phyloP scores from a whole-genome alignment of 2,797 vertebrate species.

The Pitangus sulphuratus region DNA sequence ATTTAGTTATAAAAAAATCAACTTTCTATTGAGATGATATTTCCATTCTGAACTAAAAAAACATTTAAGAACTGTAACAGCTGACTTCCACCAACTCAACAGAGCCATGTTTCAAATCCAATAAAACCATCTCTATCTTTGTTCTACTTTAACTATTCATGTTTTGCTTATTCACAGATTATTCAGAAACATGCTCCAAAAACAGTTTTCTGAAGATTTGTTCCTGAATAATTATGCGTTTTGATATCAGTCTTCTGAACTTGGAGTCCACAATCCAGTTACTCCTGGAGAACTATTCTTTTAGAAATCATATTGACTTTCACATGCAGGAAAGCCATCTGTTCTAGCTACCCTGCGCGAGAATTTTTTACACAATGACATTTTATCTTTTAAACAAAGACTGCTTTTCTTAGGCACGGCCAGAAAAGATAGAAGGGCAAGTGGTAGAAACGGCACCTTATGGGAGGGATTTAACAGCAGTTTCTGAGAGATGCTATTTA shows the following conservation, averaged over 20 bases:
- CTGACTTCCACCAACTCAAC: neutral
- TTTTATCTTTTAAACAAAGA: neutral
- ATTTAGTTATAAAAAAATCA: neutral
- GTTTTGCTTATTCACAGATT: neutral
- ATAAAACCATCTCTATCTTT: neutral
- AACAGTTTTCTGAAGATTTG: neutral
- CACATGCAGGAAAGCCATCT: neutral
- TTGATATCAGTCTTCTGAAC: neutral
- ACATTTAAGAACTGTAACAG: neutral
- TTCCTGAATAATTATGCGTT: neutral
- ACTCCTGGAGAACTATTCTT: neutral
- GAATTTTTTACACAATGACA: neutral
- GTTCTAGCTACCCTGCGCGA: neutral
- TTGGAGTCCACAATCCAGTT: neutral
- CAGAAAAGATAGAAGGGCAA: neutral
- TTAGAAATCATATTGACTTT: neutral
- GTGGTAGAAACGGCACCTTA: neutral
- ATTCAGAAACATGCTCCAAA: neutral
- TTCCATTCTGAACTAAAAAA: neutral
- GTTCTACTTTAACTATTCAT: neutral
- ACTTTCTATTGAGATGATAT: neutral
- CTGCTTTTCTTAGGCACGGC: neutral
- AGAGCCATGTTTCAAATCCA: neutral
- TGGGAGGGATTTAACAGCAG: neutral
- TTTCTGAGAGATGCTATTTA: neutral